Evolutionary conservation across 1,140 invertebrate species (phyloP), one percentile per base, ranked within the genome.

Genomic region (Magallana gigas): DNA sequence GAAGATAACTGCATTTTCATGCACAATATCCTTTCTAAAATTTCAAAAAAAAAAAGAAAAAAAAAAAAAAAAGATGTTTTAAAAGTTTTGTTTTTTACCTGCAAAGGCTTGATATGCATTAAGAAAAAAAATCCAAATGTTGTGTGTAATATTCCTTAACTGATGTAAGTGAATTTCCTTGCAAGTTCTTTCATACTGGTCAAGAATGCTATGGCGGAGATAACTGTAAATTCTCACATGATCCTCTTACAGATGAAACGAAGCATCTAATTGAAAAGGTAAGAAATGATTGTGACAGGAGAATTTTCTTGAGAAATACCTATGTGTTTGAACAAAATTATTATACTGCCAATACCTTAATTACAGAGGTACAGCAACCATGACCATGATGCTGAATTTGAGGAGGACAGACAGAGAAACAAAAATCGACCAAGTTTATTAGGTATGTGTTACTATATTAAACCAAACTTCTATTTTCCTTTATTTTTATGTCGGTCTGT

Each of bases 131-230:
- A 48, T 5, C 36, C 36, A 48, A 48, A 4, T 48, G 36, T 48
- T 59, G 29, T 68, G 36, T 29, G 14, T 0, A 81, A 86, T 56
- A 87, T 88, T 88, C 91, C 91, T 94, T 93, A 92, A 93, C 87
- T 12, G 11, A 88, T 16, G 71, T 83, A 94, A 87, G 97, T 91
- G 98, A 99, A 94, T 99, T 99, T 94, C 98, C 98, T 59, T 99
- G 98, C 95, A 99, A 99, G 96, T 99, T 97, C 95, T 99, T 97
- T 93, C 98, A 99, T 93, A 98, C 98, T 76, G 98, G 98, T 90
- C 96, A 98, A 90, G 97, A 97, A 81, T 99, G 98, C 94, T 96
- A 96, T 89, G 95, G 96, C 23, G 96, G 96, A 16, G 97, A 97
- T 36, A 97, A 94, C 48, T 99, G 98, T 95, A 98, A 98, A 95